Base-by-base conservation (phyloP, 2,888 invertebrate species). In the Caenorhabditis imperialis region DNA sequence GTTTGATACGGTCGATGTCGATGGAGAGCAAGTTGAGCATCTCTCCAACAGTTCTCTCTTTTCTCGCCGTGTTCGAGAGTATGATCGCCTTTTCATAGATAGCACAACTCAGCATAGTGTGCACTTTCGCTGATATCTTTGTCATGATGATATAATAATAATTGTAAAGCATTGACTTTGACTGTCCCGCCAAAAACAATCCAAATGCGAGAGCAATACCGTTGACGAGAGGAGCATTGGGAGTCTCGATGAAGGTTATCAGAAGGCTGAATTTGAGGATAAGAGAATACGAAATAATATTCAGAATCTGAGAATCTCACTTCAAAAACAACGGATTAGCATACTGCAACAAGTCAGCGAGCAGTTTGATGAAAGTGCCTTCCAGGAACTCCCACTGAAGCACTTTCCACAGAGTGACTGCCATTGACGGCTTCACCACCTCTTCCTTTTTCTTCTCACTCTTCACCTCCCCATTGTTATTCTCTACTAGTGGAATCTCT, bases 21-120 rank as follows among this genome's bases (percentile, higher is more conserved):
- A 90, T 89, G 8, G 90, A 88, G 90, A 91, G 91, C 71, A 91
- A 82, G 82, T 91, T 91, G 8, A 91, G 90, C 35, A 91, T 90
- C 84, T 86, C 91, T 10, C 91, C 91, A 1, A 89, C 89, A 1
- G 90, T 91, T 20, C 89, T 90, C 16, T 87, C 86, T 27, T 88
- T 87, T 25, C 89, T 85, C 2, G 90, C 89, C 16, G 89, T 77
- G 77, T 88, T 90, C 16, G 90, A 90, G 54, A 91, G 77, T 42
- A 83, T 85, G 35, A 91, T 83, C n/a, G 90, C 89, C 89, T 91
- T 86, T 50, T 71, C 75, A 61, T 86, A 86, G 37, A 86, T 84
- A 12, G 85, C 84, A 8, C 80, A 71, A 1, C 84, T 85, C 22
- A 86, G 78, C 35, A 79, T 78, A 1, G 86, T 73, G 55, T 87